Conservation (phyloP, 1,140 invertebrate species). For the Metopolophium dirhodum region DNA sequence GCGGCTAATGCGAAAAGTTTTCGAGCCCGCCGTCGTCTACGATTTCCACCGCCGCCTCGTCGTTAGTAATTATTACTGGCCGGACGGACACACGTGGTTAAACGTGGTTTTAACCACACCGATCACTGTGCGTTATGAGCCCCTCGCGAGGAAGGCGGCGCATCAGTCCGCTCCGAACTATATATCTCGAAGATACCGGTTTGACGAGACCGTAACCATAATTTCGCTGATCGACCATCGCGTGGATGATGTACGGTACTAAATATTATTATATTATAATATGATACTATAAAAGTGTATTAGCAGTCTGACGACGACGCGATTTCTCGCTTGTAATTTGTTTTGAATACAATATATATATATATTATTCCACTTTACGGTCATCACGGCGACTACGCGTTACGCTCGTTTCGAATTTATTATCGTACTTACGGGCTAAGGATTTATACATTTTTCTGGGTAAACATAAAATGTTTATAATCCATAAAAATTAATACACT, state of each 20-base stretch:
- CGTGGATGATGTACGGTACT: neutral
- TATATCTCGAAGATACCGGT: neutral
- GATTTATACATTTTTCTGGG: neutral
- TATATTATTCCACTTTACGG: neutral
- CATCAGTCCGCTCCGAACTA: no score
- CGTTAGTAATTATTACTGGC: neutral
- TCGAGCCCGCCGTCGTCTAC: neutral
- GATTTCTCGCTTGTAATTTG: neutral
- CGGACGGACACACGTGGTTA: neutral
- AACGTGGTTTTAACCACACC: neutral
- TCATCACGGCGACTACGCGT: neutral
- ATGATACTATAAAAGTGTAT: neutral
- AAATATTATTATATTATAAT: neutral
- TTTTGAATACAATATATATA: neutral
- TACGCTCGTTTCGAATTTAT: neutral
- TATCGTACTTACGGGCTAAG: neutral
- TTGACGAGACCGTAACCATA: neutral
- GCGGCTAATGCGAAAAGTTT: conserved; percentile 21
- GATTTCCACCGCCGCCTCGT: neutral
- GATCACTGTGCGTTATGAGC: neutral
- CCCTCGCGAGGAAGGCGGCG: no score
- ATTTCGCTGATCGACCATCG: neutral
- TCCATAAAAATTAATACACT: neutral
- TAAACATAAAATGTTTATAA: neutral
- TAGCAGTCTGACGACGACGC: neutral